phyloP scores from a whole-genome alignment of 2,113 vertebrate genomes.

The Columba livia region DNA sequence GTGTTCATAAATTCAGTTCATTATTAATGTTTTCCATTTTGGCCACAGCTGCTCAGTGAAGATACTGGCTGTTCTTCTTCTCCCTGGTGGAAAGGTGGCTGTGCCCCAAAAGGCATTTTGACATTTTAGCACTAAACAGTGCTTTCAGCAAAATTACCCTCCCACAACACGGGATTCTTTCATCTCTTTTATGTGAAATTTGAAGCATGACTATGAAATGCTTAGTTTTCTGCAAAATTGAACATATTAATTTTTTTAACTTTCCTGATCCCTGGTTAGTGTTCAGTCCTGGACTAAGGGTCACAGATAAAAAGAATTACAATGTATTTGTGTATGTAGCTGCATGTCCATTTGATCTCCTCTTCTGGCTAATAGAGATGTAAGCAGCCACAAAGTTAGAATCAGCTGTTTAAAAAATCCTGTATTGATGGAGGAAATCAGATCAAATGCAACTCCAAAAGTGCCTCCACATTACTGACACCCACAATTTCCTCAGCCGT shows the following conservation, averaged over 20 bases:
- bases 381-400: not conserved
- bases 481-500: not conserved
- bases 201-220: constrained; percentile 1
- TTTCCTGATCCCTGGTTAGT: not conserved
- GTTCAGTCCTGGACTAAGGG: not conserved
- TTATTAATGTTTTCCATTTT: not conserved
- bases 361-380: not conserved
- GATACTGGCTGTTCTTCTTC: not conserved
- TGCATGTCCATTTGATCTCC: not conserved
- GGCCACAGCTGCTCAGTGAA: not conserved
- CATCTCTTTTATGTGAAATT: not conserved
- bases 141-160: not conserved
- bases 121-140: not conserved
- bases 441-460: not conserved
- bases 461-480: not conserved
- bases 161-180: not conserved
- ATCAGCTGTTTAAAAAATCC: not conserved
- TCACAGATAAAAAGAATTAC: not conserved
- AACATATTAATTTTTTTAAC: not conserved
- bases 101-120: not conserved
- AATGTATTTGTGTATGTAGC: not conserved
- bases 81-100: not conserved
- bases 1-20: not conserved
- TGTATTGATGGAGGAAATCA: not conserved
- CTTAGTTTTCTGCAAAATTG: not conserved